A percentile compares a stretch with the other conserved stretches of the same genome.
Conservation (phyloP, 2,888 invertebrate genomes). For the Gasteruption jaculator region DNA sequence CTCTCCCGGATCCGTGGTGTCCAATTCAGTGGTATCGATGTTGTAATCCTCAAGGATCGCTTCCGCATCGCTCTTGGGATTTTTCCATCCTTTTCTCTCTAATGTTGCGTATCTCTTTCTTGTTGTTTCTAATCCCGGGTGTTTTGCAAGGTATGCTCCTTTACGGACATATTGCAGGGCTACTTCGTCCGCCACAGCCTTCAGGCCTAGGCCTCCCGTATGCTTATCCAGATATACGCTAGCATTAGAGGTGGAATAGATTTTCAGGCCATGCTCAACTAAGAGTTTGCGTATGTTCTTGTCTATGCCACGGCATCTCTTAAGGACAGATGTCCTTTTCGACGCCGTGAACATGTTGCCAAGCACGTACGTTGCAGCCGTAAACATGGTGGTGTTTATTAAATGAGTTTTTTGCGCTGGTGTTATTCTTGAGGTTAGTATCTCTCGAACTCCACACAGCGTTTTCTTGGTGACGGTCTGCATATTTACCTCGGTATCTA, state of each 20-base stretch:
- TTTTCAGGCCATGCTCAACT: neutral
- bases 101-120: neutral
- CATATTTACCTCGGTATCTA: slow-evolving; percentile 6
- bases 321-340: slow-evolving; percentile 6
- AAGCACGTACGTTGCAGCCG: slow-evolving; percentile 19
- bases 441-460: neutral
- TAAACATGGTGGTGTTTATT: slow-evolving; percentile 12
- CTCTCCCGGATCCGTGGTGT: neutral
- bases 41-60: neutral
- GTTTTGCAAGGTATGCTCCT: slow-evolving; percentile 6
- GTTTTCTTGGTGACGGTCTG: neutral
- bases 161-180: slow-evolving; percentile 11
- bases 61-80: slow-evolving; percentile 5
- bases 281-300: slow-evolving; percentile 3
- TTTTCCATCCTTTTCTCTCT: slow-evolving; percentile 5
- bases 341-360: slow-evolving; percentile 15
- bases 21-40: neutral
- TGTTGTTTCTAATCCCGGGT: slow-evolving; percentile 3
- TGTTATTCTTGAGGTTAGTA: slow-evolving; percentile 15
- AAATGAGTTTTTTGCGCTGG: slow-evolving; percentile 16
- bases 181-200: slow-evolving; percentile 3
- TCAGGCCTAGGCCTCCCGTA: slow-evolving; percentile 7
- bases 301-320: neutral
- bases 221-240: slow-evolving; percentile 12
- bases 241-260: slow-evolving; percentile 10